A percentile compares a stretch with the other conserved stretches of the same genome.
Evolutionary conservation across 2,113 vertebrate genomes (phyloP).

Genomic region (Nematolebias whitei): DNA sequence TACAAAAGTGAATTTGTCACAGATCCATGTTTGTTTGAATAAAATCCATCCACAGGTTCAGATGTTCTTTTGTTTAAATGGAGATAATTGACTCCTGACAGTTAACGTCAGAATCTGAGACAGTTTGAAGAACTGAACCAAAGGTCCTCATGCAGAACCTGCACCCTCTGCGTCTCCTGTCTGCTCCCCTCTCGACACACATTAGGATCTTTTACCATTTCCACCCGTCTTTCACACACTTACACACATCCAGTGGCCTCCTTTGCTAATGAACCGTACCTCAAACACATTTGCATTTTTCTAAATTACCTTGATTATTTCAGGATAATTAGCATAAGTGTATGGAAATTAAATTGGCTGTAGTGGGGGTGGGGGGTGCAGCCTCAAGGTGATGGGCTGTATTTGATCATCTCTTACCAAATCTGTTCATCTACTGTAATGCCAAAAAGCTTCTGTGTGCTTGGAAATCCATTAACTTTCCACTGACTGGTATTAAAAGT

Average conservation of each 20-base stretch:
- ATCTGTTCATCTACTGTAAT: slow-evolving; percentile 31
- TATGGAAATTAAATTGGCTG: slow-evolving; percentile 80
- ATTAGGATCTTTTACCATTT: slow-evolving; percentile 57
- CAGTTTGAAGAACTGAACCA: no score
- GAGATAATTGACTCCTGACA: no score
- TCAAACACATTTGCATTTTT: slow-evolving; percentile 76
- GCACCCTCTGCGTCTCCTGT: slow-evolving; percentile 17
- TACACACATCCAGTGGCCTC: slow-evolving; percentile 20
- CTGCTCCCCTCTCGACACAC: slow-evolving; percentile 46
- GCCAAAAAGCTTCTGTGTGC: slow-evolving; percentile 25
- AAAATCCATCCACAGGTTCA: no score
- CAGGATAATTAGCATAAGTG: slow-evolving; percentile 75
- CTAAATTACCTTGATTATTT: slow-evolving; percentile 81
- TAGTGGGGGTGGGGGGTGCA: slow-evolving; percentile 59
- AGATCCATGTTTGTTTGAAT: no score
- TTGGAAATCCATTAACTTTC: slow-evolving; percentile 23
- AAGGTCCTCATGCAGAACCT: slow-evolving; percentile 14
- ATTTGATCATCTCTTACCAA: slow-evolving; percentile 58
- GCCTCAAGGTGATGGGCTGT: slow-evolving; percentile 72
- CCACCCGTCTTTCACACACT: slow-evolving; percentile 9
- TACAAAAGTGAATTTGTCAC: background rate
- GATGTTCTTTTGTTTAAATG: no score
- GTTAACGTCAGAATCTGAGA: no score
- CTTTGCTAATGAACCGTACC: slow-evolving; percentile 73
- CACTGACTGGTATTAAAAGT: slow-evolving; percentile 28